Conservation (phyloP, 2,113 vertebrate genomes). For the Telmatochromis bifrenatus region DNA sequence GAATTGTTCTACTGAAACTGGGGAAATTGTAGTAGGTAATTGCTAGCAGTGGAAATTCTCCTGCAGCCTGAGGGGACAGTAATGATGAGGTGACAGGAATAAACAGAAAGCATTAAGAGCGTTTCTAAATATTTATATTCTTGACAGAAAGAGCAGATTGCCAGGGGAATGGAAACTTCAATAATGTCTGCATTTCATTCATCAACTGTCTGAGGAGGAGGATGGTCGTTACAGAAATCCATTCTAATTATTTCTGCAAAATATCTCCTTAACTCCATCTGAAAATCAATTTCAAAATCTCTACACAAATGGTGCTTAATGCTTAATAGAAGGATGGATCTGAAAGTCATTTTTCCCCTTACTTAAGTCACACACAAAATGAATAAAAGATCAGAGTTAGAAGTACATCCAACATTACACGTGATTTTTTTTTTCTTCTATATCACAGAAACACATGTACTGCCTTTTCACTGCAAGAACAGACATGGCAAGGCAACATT, state of each 20-base stretch:
- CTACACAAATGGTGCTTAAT: background rate
- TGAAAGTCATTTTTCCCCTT: background rate
- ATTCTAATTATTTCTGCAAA: conserved; percentile 8
- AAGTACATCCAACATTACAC: background rate
- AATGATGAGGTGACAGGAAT: conserved; percentile 34
- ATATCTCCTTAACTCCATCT: background rate
- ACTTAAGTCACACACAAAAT: background rate
- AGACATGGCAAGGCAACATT: background rate
- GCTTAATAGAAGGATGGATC: background rate
- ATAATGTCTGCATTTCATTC: conserved; percentile 6
- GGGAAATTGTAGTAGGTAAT: background rate
- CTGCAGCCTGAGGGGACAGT: background rate
- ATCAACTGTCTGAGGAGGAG: background rate
- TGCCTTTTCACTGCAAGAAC: background rate
- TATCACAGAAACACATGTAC: background rate
- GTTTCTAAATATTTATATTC: background rate
- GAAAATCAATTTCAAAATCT: background rate
- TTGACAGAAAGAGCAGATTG: background rate
- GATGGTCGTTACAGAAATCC: background rate
- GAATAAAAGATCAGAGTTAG: background rate
- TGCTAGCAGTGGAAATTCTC: background rate
- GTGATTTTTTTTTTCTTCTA: background rate
- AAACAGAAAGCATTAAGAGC: background rate
- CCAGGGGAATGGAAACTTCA: background rate
- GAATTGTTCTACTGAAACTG: background rate